Percentiles rank a stretch among this genome's conserved stretches.
These are phyloP conservation scores for Alcedo atthis DNA, from an alignment of 2,797 vertebrate genomes.

Conservation along the genomic window DNA sequence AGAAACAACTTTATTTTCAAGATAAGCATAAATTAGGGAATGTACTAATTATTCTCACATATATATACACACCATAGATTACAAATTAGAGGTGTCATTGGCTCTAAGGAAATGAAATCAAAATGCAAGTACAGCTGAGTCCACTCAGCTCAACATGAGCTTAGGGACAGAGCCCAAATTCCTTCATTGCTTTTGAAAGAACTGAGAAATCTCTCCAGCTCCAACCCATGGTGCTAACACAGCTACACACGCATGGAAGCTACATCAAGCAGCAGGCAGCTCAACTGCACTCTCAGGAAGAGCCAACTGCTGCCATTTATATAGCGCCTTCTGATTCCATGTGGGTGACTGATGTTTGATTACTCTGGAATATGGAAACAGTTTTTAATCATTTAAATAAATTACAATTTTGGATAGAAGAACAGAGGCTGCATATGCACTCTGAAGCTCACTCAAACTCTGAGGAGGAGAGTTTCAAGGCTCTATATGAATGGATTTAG, in stretches of 20 bases:
- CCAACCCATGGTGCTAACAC: neutral
- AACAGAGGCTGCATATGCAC: neutral
- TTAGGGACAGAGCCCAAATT: neutral
- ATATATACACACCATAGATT: neutral
- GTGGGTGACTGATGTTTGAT: slow-evolving; percentile 12
- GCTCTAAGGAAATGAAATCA: neutral
- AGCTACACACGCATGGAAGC: neutral
- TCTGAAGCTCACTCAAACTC: neutral
- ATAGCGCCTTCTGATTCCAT: neutral
- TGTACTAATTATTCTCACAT: neutral
- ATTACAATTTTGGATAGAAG: neutral
- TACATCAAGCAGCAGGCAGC: neutral
- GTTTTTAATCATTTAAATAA: slow-evolving; percentile 48
- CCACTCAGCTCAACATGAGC: neutral
- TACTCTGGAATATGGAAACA: slow-evolving; percentile 18
- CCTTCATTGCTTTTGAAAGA: neutral
- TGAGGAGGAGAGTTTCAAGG: neutral
- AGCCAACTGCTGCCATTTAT: neutral
- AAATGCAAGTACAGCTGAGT: neutral
- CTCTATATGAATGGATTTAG: neutral
- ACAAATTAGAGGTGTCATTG: neutral
- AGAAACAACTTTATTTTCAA: neutral
- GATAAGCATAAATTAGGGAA: neutral
- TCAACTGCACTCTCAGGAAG: neutral
- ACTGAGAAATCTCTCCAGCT: neutral